These are phyloP conservation scores for Anaspis maculata DNA, from an alignment of 2,888 invertebrate genomes.

Conservation along the genomic window DNA sequence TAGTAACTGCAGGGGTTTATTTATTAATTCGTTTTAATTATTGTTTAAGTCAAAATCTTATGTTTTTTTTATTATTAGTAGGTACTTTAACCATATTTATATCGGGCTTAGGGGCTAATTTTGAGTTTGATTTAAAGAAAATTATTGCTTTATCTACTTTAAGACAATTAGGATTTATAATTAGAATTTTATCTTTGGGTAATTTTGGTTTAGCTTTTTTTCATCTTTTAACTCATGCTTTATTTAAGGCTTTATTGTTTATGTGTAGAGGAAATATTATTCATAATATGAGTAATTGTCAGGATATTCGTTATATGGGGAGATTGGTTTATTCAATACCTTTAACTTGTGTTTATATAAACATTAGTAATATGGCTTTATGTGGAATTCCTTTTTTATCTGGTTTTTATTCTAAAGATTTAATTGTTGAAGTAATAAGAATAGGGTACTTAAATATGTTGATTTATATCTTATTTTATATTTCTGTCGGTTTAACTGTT, in stretches of 20 bases:
- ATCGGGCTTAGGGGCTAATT: constrained; percentile 51
- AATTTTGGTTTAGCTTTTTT: constrained; percentile 54
- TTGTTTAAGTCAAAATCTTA: constrained; percentile 42
- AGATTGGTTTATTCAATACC: constrained; percentile 45
- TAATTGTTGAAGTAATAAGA: constrained; percentile 51
- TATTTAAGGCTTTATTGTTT: constrained; percentile 70
- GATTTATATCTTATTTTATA: constrained; percentile 48
- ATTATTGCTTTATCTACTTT: constrained; percentile 66
- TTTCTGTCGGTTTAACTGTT: constrained; percentile 52
- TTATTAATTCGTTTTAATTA: constrained; percentile 62
- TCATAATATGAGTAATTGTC: constrained; percentile 53
- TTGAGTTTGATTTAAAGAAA: constrained; percentile 66
- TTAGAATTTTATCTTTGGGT: constrained; percentile 44
- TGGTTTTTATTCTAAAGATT: constrained; percentile 55
- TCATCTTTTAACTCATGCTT: constrained; percentile 64
- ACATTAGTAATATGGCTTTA: constrained; percentile 36
- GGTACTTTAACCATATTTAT: constrained; percentile 53
- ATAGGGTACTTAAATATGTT: constrained; percentile 48
- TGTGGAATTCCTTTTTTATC: constrained; percentile 42
- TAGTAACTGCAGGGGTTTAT: constrained; percentile 67
- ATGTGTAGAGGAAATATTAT: constrained; percentile 63
- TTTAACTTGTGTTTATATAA: constrained; percentile 45
- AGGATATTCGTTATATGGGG: constrained; percentile 61
- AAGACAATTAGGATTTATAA: constrained; percentile 68
- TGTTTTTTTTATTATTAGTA: constrained; percentile 50